Conservation (phyloP, 2,113 vertebrate genomes). For the Phylloscopus trochilus region DNA sequence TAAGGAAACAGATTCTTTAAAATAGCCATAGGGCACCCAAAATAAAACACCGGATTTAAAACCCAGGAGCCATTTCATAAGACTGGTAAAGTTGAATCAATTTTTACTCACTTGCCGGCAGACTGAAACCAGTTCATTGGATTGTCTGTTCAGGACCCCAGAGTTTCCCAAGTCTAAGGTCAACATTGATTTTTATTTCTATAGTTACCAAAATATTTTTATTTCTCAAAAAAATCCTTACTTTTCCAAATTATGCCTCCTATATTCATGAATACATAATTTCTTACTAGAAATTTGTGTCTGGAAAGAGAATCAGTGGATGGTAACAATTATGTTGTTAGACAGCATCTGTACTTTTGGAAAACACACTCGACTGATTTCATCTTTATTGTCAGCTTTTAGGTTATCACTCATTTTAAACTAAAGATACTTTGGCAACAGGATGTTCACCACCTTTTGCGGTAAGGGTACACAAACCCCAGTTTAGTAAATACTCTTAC, state of each 20-base stretch:
- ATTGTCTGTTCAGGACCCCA: accelerated
- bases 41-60: background rate
- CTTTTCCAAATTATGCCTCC: background rate
- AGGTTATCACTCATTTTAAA: background rate
- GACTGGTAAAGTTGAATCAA: background rate
- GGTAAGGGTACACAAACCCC: background rate
- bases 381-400: background rate
- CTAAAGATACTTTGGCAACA: background rate
- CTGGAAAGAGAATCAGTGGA: background rate
- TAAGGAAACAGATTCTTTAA: background rate
- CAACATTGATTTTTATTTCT: background rate
- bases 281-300: background rate
- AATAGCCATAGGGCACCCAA: background rate
- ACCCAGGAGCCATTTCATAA: background rate
- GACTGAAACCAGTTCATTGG: background rate
- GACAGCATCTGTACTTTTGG: background rate
- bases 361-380: background rate
- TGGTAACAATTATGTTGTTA: background rate
- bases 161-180: background rate
- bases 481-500: background rate
- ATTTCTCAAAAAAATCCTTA: background rate
- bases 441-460: background rate
- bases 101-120: background rate
- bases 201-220: background rate
- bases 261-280: background rate